These are phyloP conservation scores for Gnatocerus cornutus DNA, from an alignment of 2,888 invertebrate genomes.

Conservation along the genomic window DNA sequence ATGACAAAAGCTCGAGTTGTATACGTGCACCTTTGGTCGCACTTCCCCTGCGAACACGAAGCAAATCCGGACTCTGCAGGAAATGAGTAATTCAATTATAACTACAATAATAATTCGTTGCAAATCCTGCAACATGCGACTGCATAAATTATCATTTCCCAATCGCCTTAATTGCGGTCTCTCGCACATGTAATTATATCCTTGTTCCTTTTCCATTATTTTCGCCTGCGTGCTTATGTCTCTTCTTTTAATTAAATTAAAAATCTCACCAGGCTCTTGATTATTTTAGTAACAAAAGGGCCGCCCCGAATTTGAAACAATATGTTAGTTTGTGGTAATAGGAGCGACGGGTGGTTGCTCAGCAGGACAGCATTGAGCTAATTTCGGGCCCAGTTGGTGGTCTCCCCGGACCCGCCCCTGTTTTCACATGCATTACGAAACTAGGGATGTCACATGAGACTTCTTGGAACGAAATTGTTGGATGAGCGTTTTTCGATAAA, in stretches of 20 bases:
- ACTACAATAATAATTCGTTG: constrained; percentile 47
- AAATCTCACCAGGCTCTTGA: constrained; percentile 63
- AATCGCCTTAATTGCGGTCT: constrained; percentile 25
- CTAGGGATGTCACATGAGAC: constrained; percentile 22
- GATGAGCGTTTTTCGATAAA: constrained; percentile 19
- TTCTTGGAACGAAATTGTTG: constrained; percentile 22
- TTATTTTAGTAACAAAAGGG: constrained; percentile 64
- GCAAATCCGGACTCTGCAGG: constrained; percentile 31
- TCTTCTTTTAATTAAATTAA: constrained; percentile 65
- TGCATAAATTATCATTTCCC: constrained; percentile 34
- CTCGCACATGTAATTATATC: constrained; percentile 12
- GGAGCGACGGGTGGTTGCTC: constrained; percentile 62
- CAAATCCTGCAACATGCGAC: constrained; percentile 14
- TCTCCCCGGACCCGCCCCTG: constrained; percentile 62
- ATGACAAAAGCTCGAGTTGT: too few species aligned
- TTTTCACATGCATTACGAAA: constrained; percentile 47
- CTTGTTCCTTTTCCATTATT: constrained; percentile 3
- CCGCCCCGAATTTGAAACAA: constrained; percentile 69
- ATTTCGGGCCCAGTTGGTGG: constrained; percentile 65
- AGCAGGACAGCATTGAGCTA: constrained; percentile 68
- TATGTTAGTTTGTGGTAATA: constrained; percentile 70
- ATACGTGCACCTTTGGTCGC: too few species aligned
- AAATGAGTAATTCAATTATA: constrained; percentile 57
- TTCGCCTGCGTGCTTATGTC: neutral
- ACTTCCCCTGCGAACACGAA: too few species aligned